Evolutionary conservation across 2,797 vertebrate genomes (phyloP), one percentile per base, ranked within the genome.

Genomic region (Enteromius paludinosus): DNA sequence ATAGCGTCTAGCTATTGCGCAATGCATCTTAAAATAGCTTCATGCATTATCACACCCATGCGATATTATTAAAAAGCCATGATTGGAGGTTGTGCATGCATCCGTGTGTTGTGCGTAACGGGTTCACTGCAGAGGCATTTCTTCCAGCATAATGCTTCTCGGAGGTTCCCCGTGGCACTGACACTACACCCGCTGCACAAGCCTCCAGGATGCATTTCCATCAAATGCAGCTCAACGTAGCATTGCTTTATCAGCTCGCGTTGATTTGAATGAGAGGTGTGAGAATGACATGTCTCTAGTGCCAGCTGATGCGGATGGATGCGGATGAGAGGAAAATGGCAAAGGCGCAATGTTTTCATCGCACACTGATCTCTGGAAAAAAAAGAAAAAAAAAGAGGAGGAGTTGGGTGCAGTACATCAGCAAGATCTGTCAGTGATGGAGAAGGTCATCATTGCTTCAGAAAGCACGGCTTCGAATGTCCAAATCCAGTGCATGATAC

Each of bases 281-380:
- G 71, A 71, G 76, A 18, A 45, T 76, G 54, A 30, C 66, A 71
- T 79, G 33, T 84, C 87, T 89, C 79, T 76, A 68, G 87, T 90
- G 61, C 88, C 88, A 84, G 84, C 89, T 92, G 93, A 93, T 93
- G 90, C 90, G 92, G 91, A 86, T 85, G 86, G 89, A 88, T 92
- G 92, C 91, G 91, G 91, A 90, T 86, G 89, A 86, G 84, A 82
- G 83, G 69, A 71, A 88, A 87, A 81, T 85, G 74, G 64, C 88
- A 90, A 89, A 91, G 89, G 92, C 89, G 93, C 93, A 94, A 92
- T 94, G 92, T 94, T 95, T 94, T 94, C 89, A 90, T 92, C 90
- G 92, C 91, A 92, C 93, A 93, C 91, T 90, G 87, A 84, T 87
- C 68, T 92, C 89, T 92, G 89, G 28, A 2, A 5, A 28, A 17